Conservation (phyloP, 2,113 vertebrate species). For the Scortum barcoo region DNA sequence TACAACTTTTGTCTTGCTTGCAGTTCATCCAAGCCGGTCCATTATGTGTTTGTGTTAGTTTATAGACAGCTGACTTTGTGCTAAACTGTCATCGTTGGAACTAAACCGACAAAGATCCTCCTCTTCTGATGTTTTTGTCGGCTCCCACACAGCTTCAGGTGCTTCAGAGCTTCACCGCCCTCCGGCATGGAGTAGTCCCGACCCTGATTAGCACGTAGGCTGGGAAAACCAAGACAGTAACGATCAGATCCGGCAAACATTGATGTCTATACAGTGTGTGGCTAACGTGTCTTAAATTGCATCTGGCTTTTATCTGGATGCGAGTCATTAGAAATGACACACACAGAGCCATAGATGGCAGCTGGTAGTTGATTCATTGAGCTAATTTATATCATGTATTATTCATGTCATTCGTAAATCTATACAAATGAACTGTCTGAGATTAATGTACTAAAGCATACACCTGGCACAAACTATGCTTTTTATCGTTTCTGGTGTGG, state of each 20-base stretch:
- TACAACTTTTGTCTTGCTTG: not conserved
- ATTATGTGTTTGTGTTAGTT: not conserved
- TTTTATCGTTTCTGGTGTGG: not conserved
- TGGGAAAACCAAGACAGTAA: not conserved
- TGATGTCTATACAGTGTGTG: not conserved
- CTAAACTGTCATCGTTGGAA: not conserved
- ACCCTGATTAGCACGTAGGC: not conserved
- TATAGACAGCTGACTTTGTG: not conserved
- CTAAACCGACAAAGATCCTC: not conserved
- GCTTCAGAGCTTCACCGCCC: not conserved
- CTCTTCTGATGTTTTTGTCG: not conserved
- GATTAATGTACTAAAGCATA: constrained; percentile 17
- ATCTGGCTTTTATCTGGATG: not conserved
- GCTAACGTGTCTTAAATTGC: not conserved
- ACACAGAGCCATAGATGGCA: not conserved
- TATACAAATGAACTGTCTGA: constrained; percentile 1
- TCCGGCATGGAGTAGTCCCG: not conserved
- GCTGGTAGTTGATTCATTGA: constrained; percentile 1
- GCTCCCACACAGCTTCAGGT: not conserved
- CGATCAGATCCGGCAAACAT: not conserved
- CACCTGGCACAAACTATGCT: not conserved
- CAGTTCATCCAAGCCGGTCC: not conserved
- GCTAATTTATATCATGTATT: constrained; percentile 2
- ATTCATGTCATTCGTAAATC: constrained; percentile 1
- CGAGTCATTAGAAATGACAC: not conserved